These are phyloP conservation scores for Brachionus rotundiformis DNA, from an alignment of 1,140 invertebrate genomes.

Conservation along the genomic window DNA sequence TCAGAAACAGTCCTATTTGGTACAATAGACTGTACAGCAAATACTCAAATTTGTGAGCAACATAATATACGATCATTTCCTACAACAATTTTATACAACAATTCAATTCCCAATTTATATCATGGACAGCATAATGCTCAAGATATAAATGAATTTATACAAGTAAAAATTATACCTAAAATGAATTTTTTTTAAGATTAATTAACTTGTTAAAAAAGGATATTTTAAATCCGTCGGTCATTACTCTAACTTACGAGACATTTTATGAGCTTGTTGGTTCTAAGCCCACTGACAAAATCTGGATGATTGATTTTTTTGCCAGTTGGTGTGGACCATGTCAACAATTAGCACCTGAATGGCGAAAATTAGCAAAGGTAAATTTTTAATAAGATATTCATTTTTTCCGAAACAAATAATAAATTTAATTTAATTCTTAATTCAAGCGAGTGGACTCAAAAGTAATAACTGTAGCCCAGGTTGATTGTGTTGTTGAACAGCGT, in stretches of 20 bases:
- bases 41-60: constrained; percentile 65
- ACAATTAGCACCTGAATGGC: constrained; percentile 70
- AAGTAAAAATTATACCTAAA: constrained; percentile 53
- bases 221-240: constrained; percentile 67
- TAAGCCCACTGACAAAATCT: constrained; percentile 66
- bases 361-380: constrained; percentile 66
- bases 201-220: too few species aligned
- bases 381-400: constrained; percentile 55
- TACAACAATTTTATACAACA: constrained; percentile 74
- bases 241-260: constrained; percentile 66
- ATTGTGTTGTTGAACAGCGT: constrained; percentile 69
- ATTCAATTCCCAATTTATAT: constrained; percentile 68
- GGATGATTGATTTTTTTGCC: constrained; percentile 73
- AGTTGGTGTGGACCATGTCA: constrained; percentile 74
- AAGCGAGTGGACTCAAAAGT: constrained; percentile 62
- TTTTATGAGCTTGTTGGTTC: constrained; percentile 68
- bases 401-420: background rate
- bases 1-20: constrained; percentile 69
- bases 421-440: constrained; percentile 54
- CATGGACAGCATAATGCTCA: constrained; percentile 69
- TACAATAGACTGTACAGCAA: constrained; percentile 67
- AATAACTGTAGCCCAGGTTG: constrained; percentile 71
- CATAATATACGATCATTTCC: constrained; percentile 74
- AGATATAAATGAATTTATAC: constrained; percentile 70
- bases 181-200: too few species aligned